Base-by-base conservation (phyloP, 2,797 vertebrate species). In the Megaceryle alcyon region DNA sequence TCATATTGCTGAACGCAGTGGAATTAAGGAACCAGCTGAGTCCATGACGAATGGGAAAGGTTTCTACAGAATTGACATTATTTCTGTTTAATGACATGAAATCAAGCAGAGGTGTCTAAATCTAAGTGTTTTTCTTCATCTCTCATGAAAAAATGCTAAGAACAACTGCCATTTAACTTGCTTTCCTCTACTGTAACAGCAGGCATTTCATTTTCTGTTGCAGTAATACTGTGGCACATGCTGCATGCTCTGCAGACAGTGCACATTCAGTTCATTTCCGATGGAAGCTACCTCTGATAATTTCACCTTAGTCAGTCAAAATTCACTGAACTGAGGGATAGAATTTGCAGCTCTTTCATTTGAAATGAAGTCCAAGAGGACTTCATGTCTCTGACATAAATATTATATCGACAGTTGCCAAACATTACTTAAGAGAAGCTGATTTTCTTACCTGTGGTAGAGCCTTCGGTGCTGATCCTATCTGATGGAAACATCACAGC, bases 361-460 rank as follows among this genome's bases (percentile, higher is more conserved):
- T 69, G 48, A 94, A 92, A 85, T 39, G 3, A 85, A 71, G 10
- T 44, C 72, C 7, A 3, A 61, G 35, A 71, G 26, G 65, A 78
- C 18, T 61, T 77, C 17, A 41, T 29, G 25, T 46, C 51, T 89
- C 78, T 60, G 35, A 85, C 14, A 81, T 44, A 71, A 75, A 72
- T 25, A 41, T 72, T 39, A n/a, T 1, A 75, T 57, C 49, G 44
- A 54, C 7, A 65, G n/a, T 5, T 35, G 7, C 31, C 41, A 80
- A 75, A 15, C 43, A 66, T 63, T 76, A 92, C 35, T 78, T 31
- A 86, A 86, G 14, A 85, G 46, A 92, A 73, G 41, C 13, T 48
- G n/a, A 29, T 86, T 91, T 83, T 78, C 84, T 95, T 96, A 93
- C 94, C 96, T 91, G 68, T 81, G 54, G 72, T 37, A 65, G 87